These are phyloP conservation scores for Orbicella faveolata DNA, from an alignment of 64 coral and sea anemone genomes.

Conservation along the genomic window DNA sequence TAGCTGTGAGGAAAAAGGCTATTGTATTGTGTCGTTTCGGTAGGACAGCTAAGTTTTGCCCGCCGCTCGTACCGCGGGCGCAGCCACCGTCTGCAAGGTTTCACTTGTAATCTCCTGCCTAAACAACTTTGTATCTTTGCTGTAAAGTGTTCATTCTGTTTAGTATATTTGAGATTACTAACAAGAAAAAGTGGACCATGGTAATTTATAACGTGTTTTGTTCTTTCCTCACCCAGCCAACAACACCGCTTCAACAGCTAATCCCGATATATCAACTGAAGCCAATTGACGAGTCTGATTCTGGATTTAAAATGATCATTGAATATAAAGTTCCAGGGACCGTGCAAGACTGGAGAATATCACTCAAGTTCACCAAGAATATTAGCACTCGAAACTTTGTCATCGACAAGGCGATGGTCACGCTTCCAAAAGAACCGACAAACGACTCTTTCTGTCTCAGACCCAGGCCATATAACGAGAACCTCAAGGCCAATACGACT, in stretches of 20 bases:
- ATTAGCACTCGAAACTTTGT: constrained; percentile 1
- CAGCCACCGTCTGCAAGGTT: too few species aligned
- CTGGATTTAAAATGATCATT: constrained; percentile 22
- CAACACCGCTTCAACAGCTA: background rate
- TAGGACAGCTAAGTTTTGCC: too few species aligned
- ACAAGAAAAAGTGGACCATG: background rate
- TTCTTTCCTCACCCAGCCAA: background rate
- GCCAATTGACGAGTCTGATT: constrained; percentile 9
- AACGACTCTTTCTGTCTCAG: background rate
- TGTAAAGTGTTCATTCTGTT: background rate
- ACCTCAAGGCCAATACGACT: background rate
- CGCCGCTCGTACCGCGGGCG: too few species aligned
- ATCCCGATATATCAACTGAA: background rate
- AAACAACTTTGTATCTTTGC: too few species aligned
- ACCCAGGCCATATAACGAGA: constrained; percentile 1
- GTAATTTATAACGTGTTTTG: background rate
- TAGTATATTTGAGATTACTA: background rate
- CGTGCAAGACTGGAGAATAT: constrained; percentile 9
- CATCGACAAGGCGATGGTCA: constrained; percentile 8
- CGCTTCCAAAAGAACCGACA: background rate
- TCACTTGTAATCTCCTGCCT: too few species aligned
- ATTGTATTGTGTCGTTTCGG: too few species aligned
- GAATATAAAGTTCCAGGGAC: background rate
- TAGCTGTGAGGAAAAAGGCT: too few species aligned
- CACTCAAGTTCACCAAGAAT: constrained; percentile 23